These are phyloP conservation scores for Temnothorax ravouxi DNA, from an alignment of 2,888 invertebrate species.

Conservation along the genomic window DNA sequence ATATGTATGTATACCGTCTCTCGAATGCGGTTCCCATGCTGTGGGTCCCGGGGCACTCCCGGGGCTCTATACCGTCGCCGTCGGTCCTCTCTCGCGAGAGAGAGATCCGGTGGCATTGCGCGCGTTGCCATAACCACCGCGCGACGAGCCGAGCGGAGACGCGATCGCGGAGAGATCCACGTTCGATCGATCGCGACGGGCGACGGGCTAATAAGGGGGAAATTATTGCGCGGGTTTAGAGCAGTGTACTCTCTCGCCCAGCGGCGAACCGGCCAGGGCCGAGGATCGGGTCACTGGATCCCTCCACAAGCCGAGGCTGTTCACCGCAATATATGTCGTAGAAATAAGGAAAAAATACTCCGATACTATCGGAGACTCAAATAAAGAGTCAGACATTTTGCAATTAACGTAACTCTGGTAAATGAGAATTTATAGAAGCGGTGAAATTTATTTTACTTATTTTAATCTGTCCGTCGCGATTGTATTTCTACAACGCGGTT, in stretches of 20 bases:
- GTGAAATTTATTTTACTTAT: not conserved
- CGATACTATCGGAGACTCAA: not conserved
- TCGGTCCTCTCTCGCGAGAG: slow-evolving; percentile 25
- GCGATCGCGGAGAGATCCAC: slow-evolving; percentile 43
- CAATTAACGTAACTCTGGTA: not conserved
- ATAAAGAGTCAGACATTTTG: not conserved
- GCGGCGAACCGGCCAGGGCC: slow-evolving; percentile 16
- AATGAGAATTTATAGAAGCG: not conserved
- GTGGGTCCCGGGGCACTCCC: slow-evolving; percentile 22
- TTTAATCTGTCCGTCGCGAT: not conserved
- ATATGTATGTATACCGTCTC: slow-evolving; percentile 67
- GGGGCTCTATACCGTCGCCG: slow-evolving; percentile 14
- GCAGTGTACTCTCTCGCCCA: slow-evolving; percentile 20
- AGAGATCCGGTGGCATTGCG: slow-evolving; percentile 15
- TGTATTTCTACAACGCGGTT: not conserved
- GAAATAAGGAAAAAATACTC: not conserved
- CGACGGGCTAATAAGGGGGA: slow-evolving; percentile 36
- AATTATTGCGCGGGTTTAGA: slow-evolving; percentile 45
- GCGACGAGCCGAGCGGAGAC: slow-evolving; percentile 20
- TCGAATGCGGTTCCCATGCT: slow-evolving; percentile 67
- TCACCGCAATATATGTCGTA: not conserved
- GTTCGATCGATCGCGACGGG: slow-evolving; percentile 36
- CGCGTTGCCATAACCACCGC: slow-evolving; percentile 46
- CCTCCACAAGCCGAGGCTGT: not conserved
- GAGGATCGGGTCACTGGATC: not conserved